Evolutionary conservation across 2,888 invertebrate species (phyloP).

Genomic region (Cataglyphis cursor): DNA sequence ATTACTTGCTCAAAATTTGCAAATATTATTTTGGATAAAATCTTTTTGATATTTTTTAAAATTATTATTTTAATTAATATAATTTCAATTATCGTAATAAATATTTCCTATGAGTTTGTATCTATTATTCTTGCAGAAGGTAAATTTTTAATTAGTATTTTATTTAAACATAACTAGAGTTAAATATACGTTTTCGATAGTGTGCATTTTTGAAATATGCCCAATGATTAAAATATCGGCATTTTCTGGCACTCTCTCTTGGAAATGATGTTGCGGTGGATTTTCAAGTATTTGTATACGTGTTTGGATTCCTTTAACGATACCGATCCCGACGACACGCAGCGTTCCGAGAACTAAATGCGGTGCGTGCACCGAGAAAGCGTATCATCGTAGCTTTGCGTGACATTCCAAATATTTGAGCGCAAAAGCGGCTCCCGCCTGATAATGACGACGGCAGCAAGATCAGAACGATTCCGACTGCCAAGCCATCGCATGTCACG

Average conservation of each 20-base stretch:
- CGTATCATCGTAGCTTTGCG: slow-evolving; percentile 42
- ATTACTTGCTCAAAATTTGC: not conserved
- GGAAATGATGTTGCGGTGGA: slow-evolving; percentile 5
- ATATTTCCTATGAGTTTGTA: not conserved
- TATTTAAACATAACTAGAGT: not conserved
- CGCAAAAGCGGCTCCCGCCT: slow-evolving; percentile 49
- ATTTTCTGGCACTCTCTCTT: slow-evolving; percentile 7
- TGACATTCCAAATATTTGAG: slow-evolving; percentile 55
- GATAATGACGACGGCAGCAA: slow-evolving; percentile 47
- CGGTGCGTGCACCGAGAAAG: slow-evolving; percentile 52
- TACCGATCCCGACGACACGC: slow-evolving; percentile 42
- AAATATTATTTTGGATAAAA: not conserved
- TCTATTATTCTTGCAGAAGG: not conserved
- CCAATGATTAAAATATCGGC: not conserved
- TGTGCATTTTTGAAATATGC: not conserved
- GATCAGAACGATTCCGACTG: slow-evolving; percentile 49
- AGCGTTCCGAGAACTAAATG: slow-evolving; percentile 48
- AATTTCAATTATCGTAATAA: not conserved
- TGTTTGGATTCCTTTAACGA: slow-evolving; percentile 32
- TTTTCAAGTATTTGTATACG: not conserved
- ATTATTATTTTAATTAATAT: not conserved
- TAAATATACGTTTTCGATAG: not conserved
- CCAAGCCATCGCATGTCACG: slow-evolving; percentile 43
- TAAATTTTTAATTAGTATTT: not conserved
- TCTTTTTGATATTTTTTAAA: not conserved